phyloP scores from a whole-genome alignment of 2,888 invertebrate species.

The Tanytarsus gracilentus region DNA sequence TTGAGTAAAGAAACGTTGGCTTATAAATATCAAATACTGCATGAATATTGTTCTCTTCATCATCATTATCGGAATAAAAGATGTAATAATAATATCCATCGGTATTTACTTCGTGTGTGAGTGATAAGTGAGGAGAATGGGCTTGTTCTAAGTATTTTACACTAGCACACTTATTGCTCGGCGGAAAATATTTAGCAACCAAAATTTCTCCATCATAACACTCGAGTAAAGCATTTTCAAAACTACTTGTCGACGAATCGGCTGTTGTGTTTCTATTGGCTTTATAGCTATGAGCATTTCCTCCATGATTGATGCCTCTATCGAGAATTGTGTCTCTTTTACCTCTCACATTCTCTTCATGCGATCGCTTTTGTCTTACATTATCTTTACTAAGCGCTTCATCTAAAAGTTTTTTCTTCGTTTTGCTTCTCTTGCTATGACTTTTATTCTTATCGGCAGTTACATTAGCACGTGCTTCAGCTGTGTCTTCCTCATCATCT shows the following conservation, averaged over 20 bases:
- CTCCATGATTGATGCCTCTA: constrained; percentile 67
- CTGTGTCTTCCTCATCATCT: constrained; percentile 30
- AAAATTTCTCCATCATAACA: constrained; percentile 64
- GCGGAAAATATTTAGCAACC: constrained; percentile 61
- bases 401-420: background rate
- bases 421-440: background rate
- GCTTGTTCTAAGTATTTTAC: constrained; percentile 56
- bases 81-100: constrained; percentile 85
- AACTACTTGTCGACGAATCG: constrained; percentile 74
- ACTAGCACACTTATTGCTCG: constrained; percentile 57
- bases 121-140: constrained; percentile 54
- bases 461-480: background rate
- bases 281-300: constrained; percentile 54
- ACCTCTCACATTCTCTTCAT: background rate
- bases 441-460: background rate
- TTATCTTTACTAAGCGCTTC: background rate
- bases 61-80: constrained; percentile 79
- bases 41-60: constrained; percentile 69
- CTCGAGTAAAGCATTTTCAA: constrained; percentile 64
- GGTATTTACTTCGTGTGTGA: constrained; percentile 59
- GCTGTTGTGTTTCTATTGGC: constrained; percentile 50
- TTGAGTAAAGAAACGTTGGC: constrained; percentile 70
- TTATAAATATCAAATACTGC: constrained; percentile 78
- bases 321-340: constrained; percentile 51
- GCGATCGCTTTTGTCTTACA: background rate